Percentiles rank a stretch among this genome's conserved stretches.
These are phyloP conservation scores for Fragum whitleyi DNA, from an alignment of 2,888 invertebrate species.

Conservation along the genomic window DNA sequence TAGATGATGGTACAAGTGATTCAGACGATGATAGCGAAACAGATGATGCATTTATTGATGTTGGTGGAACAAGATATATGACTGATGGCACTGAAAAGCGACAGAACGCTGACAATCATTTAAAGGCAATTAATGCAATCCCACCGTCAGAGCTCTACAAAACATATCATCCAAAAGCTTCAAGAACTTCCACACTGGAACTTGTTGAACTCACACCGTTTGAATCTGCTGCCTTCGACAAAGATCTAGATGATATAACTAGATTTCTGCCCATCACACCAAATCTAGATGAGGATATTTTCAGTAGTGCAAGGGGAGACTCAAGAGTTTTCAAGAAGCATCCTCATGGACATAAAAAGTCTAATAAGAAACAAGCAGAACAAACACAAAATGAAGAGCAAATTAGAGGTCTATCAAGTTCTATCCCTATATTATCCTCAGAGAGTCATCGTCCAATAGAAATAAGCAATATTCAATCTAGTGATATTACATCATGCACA, in stretches of 20 bases:
- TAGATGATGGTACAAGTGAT: slow-evolving; percentile 51
- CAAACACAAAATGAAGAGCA: background rate
- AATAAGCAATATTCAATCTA: slow-evolving; percentile 52
- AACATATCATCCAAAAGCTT: background rate
- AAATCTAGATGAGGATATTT: background rate
- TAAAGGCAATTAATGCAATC: background rate
- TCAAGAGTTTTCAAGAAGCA: slow-evolving; percentile 76
- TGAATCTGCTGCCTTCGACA: slow-evolving; percentile 48
- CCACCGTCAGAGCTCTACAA: background rate
- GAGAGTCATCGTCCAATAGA: background rate
- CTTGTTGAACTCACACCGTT: slow-evolving; percentile 51
- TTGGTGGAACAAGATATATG: background rate
- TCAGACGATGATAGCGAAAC: slow-evolving; percentile 47
- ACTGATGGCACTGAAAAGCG: background rate
- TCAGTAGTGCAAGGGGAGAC: slow-evolving; percentile 13
- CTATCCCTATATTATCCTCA: background rate
- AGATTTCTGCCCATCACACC: background rate
- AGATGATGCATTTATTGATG: slow-evolving; percentile 2
- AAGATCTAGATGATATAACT: slow-evolving; percentile 51
- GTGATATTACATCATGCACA: slow-evolving; percentile 54
- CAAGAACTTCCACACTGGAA: slow-evolving; percentile 32
- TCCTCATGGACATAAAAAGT: slow-evolving; percentile 80
- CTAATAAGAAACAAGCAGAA: slow-evolving; percentile 14
- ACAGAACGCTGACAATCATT: background rate
- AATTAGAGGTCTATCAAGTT: background rate